Base-by-base conservation (phyloP, 2,113 vertebrate species). In the Gasterosteus nipponicus region DNA sequence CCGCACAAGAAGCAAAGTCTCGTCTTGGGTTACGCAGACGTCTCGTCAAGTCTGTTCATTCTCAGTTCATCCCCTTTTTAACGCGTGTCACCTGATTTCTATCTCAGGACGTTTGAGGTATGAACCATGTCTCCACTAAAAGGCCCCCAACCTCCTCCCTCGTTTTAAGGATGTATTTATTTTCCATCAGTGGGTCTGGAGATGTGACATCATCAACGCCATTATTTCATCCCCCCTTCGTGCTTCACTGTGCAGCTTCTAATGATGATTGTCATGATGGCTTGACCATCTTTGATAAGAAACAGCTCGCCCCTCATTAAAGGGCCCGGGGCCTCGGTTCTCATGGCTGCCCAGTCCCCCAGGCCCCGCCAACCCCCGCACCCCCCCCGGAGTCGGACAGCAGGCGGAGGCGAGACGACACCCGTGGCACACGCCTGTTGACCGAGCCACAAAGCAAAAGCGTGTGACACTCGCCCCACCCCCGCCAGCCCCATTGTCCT, bases 351-450 rank as follows among this genome's bases (percentile, higher is more conserved):
- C 41, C 44, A 60, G 53, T 71, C 59, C 68, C 51, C n/a, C n/a
- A n/a, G n/a, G n/a, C 5, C 35, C 35, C 35, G 1, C 35, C 35
- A 38, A 38, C 82, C 41, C 41, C 60, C 53, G 70, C 59, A 65
- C 51, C 35, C 49, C 2, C 12, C 66, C 22, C 26, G 26, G 80
- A 85, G 88, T 59, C 67, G 89, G 92, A 92, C 93, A 94, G 93
- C 91, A 92, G 93, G 93, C 88, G 77, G n/a, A 81, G 86, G 85
- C 80, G 85, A 90, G 84, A 91, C 92, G 83, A 90, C 89, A 89
- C 87, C 89, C 71, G 78, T 77, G 94, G 93, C 94, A 94, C 94
- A 94, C 94, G 94, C 94, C 94, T 94, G 93, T 94, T 94, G 93
- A 94, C 94, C 86, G 89, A 85, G 86, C 86, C 89, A 93, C 93